Evolutionary conservation across 2,797 vertebrate genomes (phyloP), one percentile per base, ranked within the genome.

Genomic region (Heteromormyrus szaboi): DNA sequence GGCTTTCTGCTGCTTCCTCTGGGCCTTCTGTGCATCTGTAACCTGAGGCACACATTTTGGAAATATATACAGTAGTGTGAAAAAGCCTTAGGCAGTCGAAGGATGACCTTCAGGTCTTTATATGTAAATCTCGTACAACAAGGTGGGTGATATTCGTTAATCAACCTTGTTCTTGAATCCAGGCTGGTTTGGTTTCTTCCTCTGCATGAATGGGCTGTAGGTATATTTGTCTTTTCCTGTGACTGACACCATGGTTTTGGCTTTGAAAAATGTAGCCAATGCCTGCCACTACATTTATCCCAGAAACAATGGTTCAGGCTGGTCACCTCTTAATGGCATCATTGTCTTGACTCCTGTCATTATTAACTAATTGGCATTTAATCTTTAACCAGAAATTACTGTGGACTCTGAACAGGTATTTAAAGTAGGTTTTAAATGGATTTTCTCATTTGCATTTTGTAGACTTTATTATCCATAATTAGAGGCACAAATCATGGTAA

Each of bases 321-420:
- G 85, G 44, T 81, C 8, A 72, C 2, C 2, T 19, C 50, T 84
- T 93, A 93, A 93, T 92, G 93, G 90, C 68, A n/a, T 90, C 90
- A 90, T 88, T 89, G 8, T 93, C 90, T 92, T 93, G 89, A 93
- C 90, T 92, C 89, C 87, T 56, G 53, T 90, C 85, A 88, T 93
- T 92, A 90, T 92, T 92, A 91, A 92, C 93, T 91, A 91, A 93
- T 93, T 94, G 91, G 92, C 91, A 91, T 91, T 91, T 91, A 91
- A 91, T 91, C 90, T 90, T 93, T 93, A 91, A 90, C 54, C 8
- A 88, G 87, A 86, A 89, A 44, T 53, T 59, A 88, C 85, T 88
- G 92, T 90, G 93, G 91, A 90, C 89, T 89, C 65, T 89, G 91
- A 91, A 84, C 92, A 91, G 92, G 89, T 48, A 90, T 84, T 87